Evolutionary conservation across 2,888 invertebrate species (phyloP).

Genomic region (Galeruca laticollis): DNA sequence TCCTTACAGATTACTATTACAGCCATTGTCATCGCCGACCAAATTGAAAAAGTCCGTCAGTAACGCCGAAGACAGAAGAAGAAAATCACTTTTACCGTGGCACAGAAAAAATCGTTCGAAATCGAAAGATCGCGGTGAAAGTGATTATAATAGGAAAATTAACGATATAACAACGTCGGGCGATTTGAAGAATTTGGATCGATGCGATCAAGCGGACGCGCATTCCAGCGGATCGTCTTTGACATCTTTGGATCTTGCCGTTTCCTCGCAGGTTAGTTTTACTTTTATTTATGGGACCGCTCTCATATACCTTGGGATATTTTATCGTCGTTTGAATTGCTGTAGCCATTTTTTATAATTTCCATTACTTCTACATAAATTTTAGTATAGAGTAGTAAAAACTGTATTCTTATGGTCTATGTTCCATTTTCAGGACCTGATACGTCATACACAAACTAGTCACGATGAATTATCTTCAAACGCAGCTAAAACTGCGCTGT

Average conservation of each 20-base stretch:
- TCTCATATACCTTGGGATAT: no score
- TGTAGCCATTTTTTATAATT: no score
- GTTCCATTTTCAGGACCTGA: slow-evolving; percentile 49
- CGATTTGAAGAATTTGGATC: slow-evolving; percentile 33
- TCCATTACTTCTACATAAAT: no score
- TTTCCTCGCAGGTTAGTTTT: slow-evolving; percentile 59
- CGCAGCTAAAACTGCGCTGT: slow-evolving; percentile 69
- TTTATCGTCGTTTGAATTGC: no score
- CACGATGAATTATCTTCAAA: slow-evolving; percentile 48
- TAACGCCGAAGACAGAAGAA: slow-evolving; percentile 89
- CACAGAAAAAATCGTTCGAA: slow-evolving; percentile 80
- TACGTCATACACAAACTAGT: slow-evolving; percentile 46
- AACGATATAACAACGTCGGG: slow-evolving; percentile 35
- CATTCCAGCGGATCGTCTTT: slow-evolving; percentile 74
- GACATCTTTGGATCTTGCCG: slow-evolving; percentile 72
- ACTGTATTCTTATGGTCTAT: no score
- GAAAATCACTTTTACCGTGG: slow-evolving; percentile 92
- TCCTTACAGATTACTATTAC: slow-evolving; percentile 50
- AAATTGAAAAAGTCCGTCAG: slow-evolving; percentile 86
- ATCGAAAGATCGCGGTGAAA: slow-evolving; percentile 72
- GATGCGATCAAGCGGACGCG: slow-evolving; percentile 59
- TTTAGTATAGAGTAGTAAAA: no score
- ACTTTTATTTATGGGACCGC: no score
- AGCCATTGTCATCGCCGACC: slow-evolving; percentile 44
- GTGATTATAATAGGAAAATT: slow-evolving; percentile 64